Percentiles rank a stretch among this genome's conserved stretches.
phyloP scores from a whole-genome alignment of 2,797 vertebrate genomes.

The Intellagama lesueurii region DNA sequence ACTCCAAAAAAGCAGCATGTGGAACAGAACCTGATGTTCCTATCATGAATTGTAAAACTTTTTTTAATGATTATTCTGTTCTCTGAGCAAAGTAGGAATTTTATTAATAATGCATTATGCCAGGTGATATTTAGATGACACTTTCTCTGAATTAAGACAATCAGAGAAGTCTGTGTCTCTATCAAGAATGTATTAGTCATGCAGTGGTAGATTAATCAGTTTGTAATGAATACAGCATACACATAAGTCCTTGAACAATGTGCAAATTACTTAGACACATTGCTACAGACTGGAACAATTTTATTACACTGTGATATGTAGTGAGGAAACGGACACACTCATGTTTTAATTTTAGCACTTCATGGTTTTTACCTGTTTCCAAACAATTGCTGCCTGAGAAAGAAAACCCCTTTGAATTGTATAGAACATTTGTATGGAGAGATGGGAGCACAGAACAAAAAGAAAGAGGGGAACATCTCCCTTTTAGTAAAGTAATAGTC shows the following conservation, averaged over 20 bases:
- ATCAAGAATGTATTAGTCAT: conserved; percentile 9
- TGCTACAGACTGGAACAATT: background rate
- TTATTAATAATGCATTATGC: background rate
- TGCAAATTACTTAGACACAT: background rate
- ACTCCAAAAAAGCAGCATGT: background rate
- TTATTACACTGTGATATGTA: background rate
- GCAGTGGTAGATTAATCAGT: background rate
- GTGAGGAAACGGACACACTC: background rate
- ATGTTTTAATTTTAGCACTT: background rate
- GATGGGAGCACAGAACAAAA: background rate
- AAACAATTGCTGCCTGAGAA: background rate
- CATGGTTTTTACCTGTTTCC: conserved; percentile 5
- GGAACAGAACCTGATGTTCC: conserved; percentile 11
- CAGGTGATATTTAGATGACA: background rate
- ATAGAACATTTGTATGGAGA: background rate
- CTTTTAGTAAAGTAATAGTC: background rate
- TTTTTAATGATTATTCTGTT: background rate
- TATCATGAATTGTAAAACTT: background rate
- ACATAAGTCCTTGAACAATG: background rate
- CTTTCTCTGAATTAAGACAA: conserved; percentile 16
- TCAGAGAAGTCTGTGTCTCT: conserved; percentile 9
- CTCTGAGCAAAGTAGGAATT: background rate
- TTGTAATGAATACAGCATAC: background rate
- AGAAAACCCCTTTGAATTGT: background rate
- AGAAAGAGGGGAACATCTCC: background rate